These are phyloP conservation scores for Pseudonaja textilis DNA, from an alignment of 2,113 vertebrate species.

Conservation along the genomic window DNA sequence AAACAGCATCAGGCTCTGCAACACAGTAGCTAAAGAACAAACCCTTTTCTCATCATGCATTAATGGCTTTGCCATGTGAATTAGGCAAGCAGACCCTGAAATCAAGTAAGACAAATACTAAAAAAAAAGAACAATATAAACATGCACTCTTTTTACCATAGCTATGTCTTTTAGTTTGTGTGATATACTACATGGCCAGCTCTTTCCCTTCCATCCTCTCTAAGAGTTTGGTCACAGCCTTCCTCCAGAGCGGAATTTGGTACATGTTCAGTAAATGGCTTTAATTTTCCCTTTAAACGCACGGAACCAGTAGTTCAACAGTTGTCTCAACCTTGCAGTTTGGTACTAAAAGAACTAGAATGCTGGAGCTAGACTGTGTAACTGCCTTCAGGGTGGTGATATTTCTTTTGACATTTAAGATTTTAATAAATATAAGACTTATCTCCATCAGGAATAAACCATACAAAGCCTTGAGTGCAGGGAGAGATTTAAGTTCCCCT, in stretches of 20 bases:
- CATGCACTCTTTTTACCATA: background rate
- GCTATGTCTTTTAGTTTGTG: background rate
- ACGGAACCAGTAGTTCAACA: background rate
- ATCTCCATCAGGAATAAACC: background rate
- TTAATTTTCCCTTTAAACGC: background rate
- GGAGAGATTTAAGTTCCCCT: background rate
- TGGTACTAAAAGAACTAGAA: background rate
- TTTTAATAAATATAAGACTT: background rate
- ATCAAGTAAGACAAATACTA: background rate
- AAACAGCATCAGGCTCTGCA: background rate
- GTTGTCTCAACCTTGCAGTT: background rate
- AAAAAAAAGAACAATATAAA: background rate
- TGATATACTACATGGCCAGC: background rate
- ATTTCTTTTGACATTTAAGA: background rate
- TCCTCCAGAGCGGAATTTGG: background rate
- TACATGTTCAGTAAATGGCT: background rate
- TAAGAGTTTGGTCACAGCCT: background rate
- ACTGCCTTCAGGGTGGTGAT: background rate
- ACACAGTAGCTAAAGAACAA: background rate
- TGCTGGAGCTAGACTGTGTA: background rate
- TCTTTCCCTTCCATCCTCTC: background rate
- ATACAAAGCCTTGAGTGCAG: background rate
- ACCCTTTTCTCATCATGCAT: background rate
- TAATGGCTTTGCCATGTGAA: background rate
- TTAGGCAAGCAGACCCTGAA: background rate